Evolutionary conservation across 1,140 invertebrate genomes (phyloP).

Genomic region (Calliopsis andreniformis): DNA sequence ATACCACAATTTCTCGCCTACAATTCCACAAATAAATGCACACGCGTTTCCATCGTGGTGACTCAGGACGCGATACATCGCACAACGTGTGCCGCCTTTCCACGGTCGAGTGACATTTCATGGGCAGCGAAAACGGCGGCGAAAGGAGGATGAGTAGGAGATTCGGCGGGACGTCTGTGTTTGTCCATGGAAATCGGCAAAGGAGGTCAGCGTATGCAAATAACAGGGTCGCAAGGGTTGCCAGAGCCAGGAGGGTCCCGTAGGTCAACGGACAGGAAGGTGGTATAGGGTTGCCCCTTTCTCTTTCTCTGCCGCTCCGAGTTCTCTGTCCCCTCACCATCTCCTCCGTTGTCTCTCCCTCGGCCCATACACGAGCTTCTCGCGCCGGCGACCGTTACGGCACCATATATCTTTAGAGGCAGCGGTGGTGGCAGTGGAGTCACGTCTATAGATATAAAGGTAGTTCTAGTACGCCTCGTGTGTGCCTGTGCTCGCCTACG

Average conservation of each 20-base stretch:
- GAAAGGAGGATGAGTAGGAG: conserved; percentile 22
- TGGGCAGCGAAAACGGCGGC: conserved; percentile 16
- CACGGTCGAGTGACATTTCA: conserved; percentile 25
- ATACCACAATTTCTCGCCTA: no score
- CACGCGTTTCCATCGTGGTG: background rate
- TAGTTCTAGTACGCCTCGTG: conserved; percentile 57
- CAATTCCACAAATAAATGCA: background rate
- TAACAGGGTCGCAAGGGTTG: conserved; percentile 71
- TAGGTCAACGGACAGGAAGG: conserved; percentile 72
- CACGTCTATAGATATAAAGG: conserved; percentile 76
- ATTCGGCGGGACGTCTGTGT: conserved; percentile 67
- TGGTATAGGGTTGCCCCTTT: conserved; percentile 35
- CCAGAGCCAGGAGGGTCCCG: conserved; percentile 68
- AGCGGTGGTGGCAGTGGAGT: conserved; percentile 65
- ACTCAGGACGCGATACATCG: background rate
- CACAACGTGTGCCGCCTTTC: conserved; percentile 36
- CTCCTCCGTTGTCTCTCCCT: conserved; percentile 50
- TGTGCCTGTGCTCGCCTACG: conserved; percentile 65
- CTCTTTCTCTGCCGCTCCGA: background rate
- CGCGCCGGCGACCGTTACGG: conserved; percentile 71
- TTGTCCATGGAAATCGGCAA: conserved; percentile 73
- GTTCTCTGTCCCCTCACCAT: conserved; percentile 10
- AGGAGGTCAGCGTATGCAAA: conserved; percentile 77
- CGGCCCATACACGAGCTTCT: conserved; percentile 59
- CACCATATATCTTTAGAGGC: conserved; percentile 75